phyloP scores from a whole-genome alignment of 2,113 vertebrate genomes.

The Pampusana beccarii region DNA sequence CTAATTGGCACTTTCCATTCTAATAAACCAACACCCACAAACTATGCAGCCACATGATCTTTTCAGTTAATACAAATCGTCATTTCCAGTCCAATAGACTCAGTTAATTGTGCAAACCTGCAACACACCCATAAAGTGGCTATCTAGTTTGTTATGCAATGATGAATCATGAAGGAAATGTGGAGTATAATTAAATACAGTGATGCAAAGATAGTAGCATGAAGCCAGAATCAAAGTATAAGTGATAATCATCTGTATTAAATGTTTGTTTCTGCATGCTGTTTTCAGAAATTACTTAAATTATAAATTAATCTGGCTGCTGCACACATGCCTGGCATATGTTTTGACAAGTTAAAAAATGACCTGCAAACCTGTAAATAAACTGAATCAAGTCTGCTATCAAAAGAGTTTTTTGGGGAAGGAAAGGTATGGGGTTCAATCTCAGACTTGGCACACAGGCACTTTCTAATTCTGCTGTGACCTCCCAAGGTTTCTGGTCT shows the following conservation, averaged over 20 bases:
- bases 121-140: slow-evolving; percentile 64
- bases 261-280: slow-evolving; percentile 61
- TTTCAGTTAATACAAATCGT: slow-evolving; percentile 67
- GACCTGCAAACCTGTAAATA: slow-evolving; percentile 39
- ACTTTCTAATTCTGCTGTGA: background rate
- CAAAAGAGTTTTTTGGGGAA: slow-evolving; percentile 21
- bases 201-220: slow-evolving; percentile 60
- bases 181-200: slow-evolving; percentile 54
- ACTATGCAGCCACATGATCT: slow-evolving; percentile 61
- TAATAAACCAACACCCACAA: slow-evolving; percentile 70
- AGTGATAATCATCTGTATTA: slow-evolving; percentile 61
- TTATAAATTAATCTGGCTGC: slow-evolving; percentile 34
- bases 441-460: background rate
- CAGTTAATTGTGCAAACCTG: slow-evolving; percentile 68
- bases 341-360: slow-evolving; percentile 62
- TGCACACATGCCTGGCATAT: slow-evolving; percentile 53
- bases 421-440: background rate
- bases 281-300: slow-evolving; percentile 59
- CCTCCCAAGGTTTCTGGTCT: background rate
- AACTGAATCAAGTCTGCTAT: slow-evolving; percentile 14
- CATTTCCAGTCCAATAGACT: slow-evolving; percentile 69
- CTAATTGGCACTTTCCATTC: slow-evolving; percentile 69
- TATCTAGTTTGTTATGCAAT: slow-evolving; percentile 66
- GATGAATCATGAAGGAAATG: slow-evolving; percentile 71
- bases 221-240: slow-evolving; percentile 65